A percentile compares a stretch with the other conserved stretches of the same genome.
These are phyloP conservation scores for Caerostris darwini DNA, from an alignment of 1,140 invertebrate species.

Conservation along the genomic window DNA sequence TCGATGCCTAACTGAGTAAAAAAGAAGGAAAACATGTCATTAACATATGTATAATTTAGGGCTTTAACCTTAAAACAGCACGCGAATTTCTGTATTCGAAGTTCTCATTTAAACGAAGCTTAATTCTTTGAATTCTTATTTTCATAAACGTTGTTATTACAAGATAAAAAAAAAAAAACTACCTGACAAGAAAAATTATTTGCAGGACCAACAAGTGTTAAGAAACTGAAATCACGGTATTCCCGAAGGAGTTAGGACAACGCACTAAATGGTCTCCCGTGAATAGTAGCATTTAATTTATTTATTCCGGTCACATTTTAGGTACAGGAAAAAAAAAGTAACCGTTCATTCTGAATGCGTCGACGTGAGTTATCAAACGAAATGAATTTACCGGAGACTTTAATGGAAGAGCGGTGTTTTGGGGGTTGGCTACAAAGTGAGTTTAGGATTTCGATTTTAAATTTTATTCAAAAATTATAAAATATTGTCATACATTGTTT, in stretches of 20 bases:
- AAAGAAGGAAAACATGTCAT: background rate
- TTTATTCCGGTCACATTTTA: constrained; percentile 64
- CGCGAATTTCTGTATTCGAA: background rate
- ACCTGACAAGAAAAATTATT: background rate
- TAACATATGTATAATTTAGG: constrained; percentile 11
- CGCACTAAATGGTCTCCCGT: background rate
- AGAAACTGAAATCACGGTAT: constrained; percentile 48
- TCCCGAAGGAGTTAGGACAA: constrained; percentile 26
- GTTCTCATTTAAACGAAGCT: background rate
- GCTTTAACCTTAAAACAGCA: constrained; percentile 30
- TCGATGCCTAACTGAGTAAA: background rate
- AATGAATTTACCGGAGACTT: background rate
- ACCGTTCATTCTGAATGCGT: background rate
- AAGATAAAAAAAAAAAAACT: constrained; percentile 4
- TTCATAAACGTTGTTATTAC: background rate
- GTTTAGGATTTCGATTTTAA: background rate
- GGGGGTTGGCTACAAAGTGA: constrained; percentile 6
- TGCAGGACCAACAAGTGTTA: constrained; percentile 72
- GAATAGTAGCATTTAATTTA: constrained; percentile 39
- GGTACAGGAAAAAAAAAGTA: background rate
- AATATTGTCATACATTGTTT: too few species aligned
- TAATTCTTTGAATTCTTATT: background rate
- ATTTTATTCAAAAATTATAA: background rate
- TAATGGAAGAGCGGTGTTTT: background rate
- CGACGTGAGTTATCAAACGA: constrained; percentile 44